Evolutionary conservation across 2,888 invertebrate species (phyloP).

Genomic region (Tinea trinotella): DNA sequence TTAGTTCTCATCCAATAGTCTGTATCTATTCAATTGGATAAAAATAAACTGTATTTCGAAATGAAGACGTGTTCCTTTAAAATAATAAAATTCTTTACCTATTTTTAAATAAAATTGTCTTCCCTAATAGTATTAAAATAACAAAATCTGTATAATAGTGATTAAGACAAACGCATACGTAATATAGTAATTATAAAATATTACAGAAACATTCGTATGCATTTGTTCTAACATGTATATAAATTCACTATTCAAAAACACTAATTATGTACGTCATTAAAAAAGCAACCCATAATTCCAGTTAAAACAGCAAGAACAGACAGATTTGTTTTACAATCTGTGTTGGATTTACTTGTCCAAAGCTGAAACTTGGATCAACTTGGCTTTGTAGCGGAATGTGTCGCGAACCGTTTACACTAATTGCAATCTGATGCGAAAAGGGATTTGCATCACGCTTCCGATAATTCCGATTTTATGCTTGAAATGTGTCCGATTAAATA

Average conservation of each 20-base stretch:
- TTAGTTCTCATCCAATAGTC: background rate
- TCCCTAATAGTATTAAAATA: no score
- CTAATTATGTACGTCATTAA: slow-evolving; percentile 1
- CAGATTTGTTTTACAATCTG: slow-evolving; percentile 25
- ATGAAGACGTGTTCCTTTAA: no score
- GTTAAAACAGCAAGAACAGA: slow-evolving; percentile 13
- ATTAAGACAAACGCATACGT: no score
- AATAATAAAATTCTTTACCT: no score
- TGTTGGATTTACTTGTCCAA: slow-evolving; percentile 57
- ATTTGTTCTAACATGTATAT: no score
- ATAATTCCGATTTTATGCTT: slow-evolving; percentile 17
- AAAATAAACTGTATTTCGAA: no score
- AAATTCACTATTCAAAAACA: background rate
- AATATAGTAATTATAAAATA: no score
- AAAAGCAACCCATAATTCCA: slow-evolving; percentile 1
- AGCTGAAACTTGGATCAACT: slow-evolving; percentile 57
- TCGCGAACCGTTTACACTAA: slow-evolving; percentile 49
- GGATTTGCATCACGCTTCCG: slow-evolving; percentile 29
- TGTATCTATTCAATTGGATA: no score
- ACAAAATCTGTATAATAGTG: no score
- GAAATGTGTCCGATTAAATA: slow-evolving; percentile 15
- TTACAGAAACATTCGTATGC: no score
- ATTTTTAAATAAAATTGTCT: no score
- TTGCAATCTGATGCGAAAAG: slow-evolving; percentile 51
- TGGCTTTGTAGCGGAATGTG: slow-evolving; percentile 49